Base-by-base conservation (phyloP, 2,797 vertebrate species). In the Sebastes trivittatus region DNA sequence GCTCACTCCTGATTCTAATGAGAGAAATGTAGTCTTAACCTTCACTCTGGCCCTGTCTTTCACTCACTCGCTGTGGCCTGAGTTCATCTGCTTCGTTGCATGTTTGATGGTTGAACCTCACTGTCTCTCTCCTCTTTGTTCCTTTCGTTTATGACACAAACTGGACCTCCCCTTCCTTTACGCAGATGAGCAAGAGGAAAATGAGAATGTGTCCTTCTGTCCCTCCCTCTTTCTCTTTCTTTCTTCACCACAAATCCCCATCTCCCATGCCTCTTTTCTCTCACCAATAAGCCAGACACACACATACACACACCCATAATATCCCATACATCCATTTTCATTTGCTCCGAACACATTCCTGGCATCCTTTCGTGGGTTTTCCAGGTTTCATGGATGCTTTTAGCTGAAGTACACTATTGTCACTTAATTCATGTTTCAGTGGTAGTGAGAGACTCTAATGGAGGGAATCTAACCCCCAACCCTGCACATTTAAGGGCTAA, bases 111-210 rank as follows among this genome's bases (percentile, higher is more conserved):
- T 27, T 23, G 18, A 63, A 61, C 67, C 34, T 64, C 34, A 10
- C 60, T 23, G 54, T 63, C 76, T 87, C 70, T 77, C 80, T 86
- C 3, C 29, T 81, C 84, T 78, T 62, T 64, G 46, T 80, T 78
- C 78, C 72, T 87, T 64, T 88, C 85, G 75, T 86, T 84, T 34
- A 84, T 66, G 69, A 42, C 36, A 62, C 63, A 30, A 61, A 77
- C 23, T 8, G 84, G 87, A 93, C 92, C 90, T 88, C 87, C 92
- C 88, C 84, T 84, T 89, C 34, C 69, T 83, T 68, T 10, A 60
- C 61, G 23, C 77, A 76, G 80, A 83, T 25, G 78, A 86, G 23
- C 6, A 0, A 76, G 67, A 61, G 72, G 79, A 77, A 62, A 77
- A 67, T 20, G 23, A 59, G 34, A 82, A 85, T 85, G 75, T 72